Evolutionary conservation across 2,113 vertebrate genomes (phyloP).

Genomic region (Ceuthmochares aereus): DNA sequence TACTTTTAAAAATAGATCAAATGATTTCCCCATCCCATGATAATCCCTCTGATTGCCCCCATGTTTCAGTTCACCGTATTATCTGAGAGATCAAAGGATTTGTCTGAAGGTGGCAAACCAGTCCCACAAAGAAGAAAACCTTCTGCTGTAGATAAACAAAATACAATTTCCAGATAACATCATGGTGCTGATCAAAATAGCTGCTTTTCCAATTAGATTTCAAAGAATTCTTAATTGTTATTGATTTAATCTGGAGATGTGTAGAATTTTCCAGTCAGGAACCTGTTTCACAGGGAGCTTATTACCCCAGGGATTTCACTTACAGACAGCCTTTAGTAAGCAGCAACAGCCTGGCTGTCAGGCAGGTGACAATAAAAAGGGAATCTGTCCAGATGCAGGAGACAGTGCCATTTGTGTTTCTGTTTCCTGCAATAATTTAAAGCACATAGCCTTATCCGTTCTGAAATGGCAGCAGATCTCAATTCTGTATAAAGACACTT

Average conservation of each 20-base stretch:
- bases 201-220: conserved; percentile 73
- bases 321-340: conserved; percentile 57
- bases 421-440: conserved; percentile 35
- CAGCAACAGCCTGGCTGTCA: conserved; percentile 49
- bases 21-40: conserved; percentile 41
- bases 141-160: conserved; percentile 67
- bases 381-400: conserved; percentile 33
- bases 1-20: conserved; percentile 71
- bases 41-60: conserved; percentile 63
- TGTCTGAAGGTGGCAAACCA: conserved; percentile 54
- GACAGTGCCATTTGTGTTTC: conserved; percentile 27
- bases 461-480: conserved; percentile 10
- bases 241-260: conserved; percentile 71
- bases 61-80: conserved; percentile 67
- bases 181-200: conserved; percentile 63
- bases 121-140: conserved; percentile 36
- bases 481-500: neutral
- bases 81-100: conserved; percentile 67
- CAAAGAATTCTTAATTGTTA: conserved; percentile 74
- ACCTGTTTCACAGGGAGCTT: conserved; percentile 41
- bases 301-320: conserved; percentile 43
- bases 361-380: conserved; percentile 61
- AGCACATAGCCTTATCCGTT: neutral
- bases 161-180: conserved; percentile 74
- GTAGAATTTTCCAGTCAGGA: conserved; percentile 56